Conservation (phyloP, 1,140 invertebrate species). For the Epicauta chinensis region DNA sequence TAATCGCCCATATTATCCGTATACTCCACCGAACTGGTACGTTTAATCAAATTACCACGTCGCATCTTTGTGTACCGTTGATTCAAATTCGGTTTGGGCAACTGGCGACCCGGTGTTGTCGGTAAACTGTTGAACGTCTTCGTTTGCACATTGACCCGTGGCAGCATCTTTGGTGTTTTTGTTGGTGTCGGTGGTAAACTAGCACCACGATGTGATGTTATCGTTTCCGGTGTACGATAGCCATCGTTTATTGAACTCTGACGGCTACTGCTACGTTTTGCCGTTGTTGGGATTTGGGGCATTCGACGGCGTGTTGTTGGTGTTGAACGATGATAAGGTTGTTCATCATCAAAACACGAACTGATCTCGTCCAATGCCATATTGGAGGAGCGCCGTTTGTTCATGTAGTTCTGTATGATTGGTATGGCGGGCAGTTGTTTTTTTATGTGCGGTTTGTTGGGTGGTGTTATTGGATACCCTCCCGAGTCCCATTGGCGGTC, state of each 20-base stretch:
- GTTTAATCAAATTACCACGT: constrained; percentile 35
- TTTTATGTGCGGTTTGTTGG: constrained; percentile 38
- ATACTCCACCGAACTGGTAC: constrained; percentile 38
- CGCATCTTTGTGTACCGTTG: constrained; percentile 31
- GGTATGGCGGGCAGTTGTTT: constrained; percentile 42
- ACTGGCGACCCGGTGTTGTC: constrained; percentile 49
- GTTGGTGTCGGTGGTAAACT: constrained; percentile 41
- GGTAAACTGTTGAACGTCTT: constrained; percentile 48
- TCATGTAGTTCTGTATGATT: constrained; percentile 32
- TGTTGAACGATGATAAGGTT: constrained; percentile 23
- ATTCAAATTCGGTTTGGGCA: constrained; percentile 44
- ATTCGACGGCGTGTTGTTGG: constrained; percentile 35
- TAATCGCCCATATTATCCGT: constrained; percentile 31
- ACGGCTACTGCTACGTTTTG: constrained; percentile 34
- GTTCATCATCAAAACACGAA: constrained; percentile 15
- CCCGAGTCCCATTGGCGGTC: constrained; percentile 65
- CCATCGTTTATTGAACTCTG: constrained; percentile 38
- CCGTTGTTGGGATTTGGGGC: constrained; percentile 37
- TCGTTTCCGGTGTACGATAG: constrained; percentile 30
- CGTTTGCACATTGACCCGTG: constrained; percentile 10
- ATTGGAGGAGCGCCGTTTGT: constrained; percentile 47
- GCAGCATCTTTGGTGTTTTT: constrained; percentile 36
- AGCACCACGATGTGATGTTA: constrained; percentile 33
- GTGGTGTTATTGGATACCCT: constrained; percentile 40
- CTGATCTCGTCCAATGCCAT: constrained; percentile 19